These are phyloP conservation scores for Mechanitis mazaeus DNA, from an alignment of 2,888 invertebrate genomes.

Conservation along the genomic window DNA sequence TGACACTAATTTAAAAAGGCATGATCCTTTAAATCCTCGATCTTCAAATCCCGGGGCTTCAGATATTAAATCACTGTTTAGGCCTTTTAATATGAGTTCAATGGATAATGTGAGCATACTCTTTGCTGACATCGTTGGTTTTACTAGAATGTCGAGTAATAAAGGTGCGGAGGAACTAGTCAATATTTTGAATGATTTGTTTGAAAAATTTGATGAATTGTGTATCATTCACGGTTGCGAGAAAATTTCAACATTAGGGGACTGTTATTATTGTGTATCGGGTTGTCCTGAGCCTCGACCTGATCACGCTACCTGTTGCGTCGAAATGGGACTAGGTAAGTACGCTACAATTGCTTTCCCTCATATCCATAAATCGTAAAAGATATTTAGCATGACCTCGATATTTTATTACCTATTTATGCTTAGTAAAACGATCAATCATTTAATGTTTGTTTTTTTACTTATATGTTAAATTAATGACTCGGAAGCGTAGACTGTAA, in stretches of 20 bases:
- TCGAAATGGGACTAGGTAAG: slow-evolving; percentile 95
- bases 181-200: slow-evolving; percentile 95
- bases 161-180: slow-evolving; percentile 98
- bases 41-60: slow-evolving; percentile 76
- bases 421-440: not conserved
- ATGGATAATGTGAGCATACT: slow-evolving; percentile 98
- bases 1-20: slow-evolving; percentile 73
- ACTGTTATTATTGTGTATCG: slow-evolving; percentile 96
- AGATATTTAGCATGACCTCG: slow-evolving; percentile 4
- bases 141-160: slow-evolving; percentile 97
- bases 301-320: slow-evolving; percentile 96
- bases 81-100: slow-evolving; percentile 97
- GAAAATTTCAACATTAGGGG: slow-evolving; percentile 96
- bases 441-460: not conserved
- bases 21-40: slow-evolving; percentile 61
- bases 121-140: slow-evolving; percentile 98
- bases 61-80: slow-evolving; percentile 88
- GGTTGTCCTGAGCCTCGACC: slow-evolving; percentile 95
- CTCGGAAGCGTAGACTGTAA: not conserved
- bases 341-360: slow-evolving; percentile 20
- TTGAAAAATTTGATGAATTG: slow-evolving; percentile 95
- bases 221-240: slow-evolving; percentile 94
- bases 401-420: slow-evolving; percentile 4
- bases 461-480: not conserved
- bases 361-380: not conserved